Percentiles rank a stretch among this genome's conserved stretches.
phyloP scores from a whole-genome alignment of 2,113 vertebrate species.

The Eira barbara region DNA sequence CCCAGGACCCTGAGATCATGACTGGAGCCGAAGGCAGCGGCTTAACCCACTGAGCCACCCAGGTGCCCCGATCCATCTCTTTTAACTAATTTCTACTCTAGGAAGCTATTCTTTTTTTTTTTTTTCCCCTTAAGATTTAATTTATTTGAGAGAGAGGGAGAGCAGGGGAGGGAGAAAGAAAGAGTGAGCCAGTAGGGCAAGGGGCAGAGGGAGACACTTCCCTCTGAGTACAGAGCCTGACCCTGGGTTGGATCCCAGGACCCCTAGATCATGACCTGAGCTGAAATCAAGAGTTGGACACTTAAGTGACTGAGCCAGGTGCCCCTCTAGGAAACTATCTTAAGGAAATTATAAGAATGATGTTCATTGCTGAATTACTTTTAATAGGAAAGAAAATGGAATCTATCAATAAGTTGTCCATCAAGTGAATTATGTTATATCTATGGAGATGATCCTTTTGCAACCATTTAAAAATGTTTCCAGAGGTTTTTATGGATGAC shows the following conservation, averaged over 20 bases:
- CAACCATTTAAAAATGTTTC: background rate
- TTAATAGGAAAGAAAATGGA: background rate
- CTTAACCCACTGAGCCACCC: no score
- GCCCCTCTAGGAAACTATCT: background rate
- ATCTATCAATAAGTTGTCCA: background rate
- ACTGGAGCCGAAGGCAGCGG: no score
- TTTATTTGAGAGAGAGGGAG: background rate
- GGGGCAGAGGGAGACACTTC: background rate
- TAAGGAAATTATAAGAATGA: background rate
- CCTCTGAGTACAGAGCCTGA: background rate
- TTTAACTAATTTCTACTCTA: no score
- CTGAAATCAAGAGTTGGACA: background rate
- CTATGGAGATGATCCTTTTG: background rate
- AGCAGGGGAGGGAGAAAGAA: background rate
- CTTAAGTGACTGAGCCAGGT: background rate
- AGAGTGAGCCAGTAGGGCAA: background rate
- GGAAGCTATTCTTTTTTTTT: background rate
- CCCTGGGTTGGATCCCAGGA: background rate
- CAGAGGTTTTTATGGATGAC: background rate
- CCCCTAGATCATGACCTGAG: background rate
- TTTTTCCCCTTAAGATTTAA: background rate
- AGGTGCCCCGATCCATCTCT: no score
- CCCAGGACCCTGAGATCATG: no score
- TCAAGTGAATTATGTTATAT: background rate
- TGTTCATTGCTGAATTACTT: conserved; percentile 18